Conservation (phyloP, 2,888 invertebrate genomes). For the Minunthozetes semirufus region DNA sequence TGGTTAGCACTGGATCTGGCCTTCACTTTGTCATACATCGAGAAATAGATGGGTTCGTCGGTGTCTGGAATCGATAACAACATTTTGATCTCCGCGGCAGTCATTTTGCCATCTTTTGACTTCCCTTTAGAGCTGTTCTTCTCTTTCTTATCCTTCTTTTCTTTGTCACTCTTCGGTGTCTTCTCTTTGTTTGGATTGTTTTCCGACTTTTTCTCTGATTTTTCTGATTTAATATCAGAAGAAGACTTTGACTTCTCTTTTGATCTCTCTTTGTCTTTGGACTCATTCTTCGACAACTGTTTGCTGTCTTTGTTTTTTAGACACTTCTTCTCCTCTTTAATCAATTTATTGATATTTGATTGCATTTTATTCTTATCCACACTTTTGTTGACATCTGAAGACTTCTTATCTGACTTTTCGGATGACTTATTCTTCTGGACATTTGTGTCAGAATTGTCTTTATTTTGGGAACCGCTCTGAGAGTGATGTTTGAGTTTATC, state of each 20-base stretch:
- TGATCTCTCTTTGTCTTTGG: slow-evolving; percentile 49
- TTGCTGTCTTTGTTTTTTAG: slow-evolving; percentile 38
- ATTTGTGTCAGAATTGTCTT: background rate
- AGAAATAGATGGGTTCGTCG: slow-evolving; percentile 82
- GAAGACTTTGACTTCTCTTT: background rate
- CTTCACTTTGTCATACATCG: slow-evolving; percentile 96
- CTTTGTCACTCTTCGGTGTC: slow-evolving; percentile 10
- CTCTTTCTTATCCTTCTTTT: slow-evolving; percentile 44
- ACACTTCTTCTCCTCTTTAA: slow-evolving; percentile 42
- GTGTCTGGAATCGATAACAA: slow-evolving; percentile 49
- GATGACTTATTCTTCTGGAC: background rate
- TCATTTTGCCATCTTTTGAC: slow-evolving; percentile 28
- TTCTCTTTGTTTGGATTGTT: slow-evolving; percentile 37
- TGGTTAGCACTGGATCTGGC: slow-evolving; percentile 66
- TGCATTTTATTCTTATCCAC: slow-evolving; percentile 28
- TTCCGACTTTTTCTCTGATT: slow-evolving; percentile 42
- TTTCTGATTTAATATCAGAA: slow-evolving; percentile 39
- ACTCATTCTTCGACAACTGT: slow-evolving; percentile 37
- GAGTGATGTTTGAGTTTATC: slow-evolving; percentile 9
- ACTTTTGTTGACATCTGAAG: slow-evolving; percentile 11
- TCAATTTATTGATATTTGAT: slow-evolving; percentile 38
- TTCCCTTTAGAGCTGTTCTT: slow-evolving; percentile 41
- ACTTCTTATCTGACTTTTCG: slow-evolving; percentile 13
- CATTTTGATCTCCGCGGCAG: slow-evolving; percentile 33
- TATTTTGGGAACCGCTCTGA: background rate